Evolutionary conservation across 2,113 vertebrate genomes (phyloP).

Genomic region (Forbesichthys papilliferus): DNA sequence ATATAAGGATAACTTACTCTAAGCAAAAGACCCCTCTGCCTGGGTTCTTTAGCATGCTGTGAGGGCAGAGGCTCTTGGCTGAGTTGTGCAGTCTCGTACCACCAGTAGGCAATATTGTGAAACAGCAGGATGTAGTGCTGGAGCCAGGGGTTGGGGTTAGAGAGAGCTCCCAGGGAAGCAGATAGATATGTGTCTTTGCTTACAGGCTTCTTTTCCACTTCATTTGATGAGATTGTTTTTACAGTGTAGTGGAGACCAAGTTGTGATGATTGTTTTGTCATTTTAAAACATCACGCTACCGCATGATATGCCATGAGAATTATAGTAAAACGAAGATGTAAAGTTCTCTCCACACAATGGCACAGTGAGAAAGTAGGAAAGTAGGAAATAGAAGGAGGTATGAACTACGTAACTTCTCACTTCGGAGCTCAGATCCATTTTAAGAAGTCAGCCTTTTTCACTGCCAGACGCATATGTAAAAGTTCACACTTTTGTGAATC

Average conservation of each 20-base stretch:
- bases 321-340: not conserved
- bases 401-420: constrained; percentile 12
- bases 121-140: constrained; percentile 34
- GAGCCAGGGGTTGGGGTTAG: constrained; percentile 10
- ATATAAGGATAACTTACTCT: constrained; percentile 37
- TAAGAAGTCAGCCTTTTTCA: constrained; percentile 9
- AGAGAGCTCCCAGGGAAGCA: constrained; percentile 3
- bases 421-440: constrained; percentile 29
- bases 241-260: constrained; percentile 3
- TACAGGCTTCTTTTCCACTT: constrained; percentile 38
- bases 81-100: constrained; percentile 36
- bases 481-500: constrained; percentile 43
- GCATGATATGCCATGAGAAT: constrained; percentile 1
- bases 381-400: not conserved
- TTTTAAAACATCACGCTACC: constrained; percentile 1
- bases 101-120: constrained; percentile 41
- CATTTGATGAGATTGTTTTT: constrained; percentile 40
- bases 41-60: constrained; percentile 32
- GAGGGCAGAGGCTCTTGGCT: constrained; percentile 2
- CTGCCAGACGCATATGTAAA: constrained; percentile 20
- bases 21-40: constrained; percentile 16
- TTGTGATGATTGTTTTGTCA: constrained; percentile 35
- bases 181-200: constrained; percentile 19
- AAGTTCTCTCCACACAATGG: not conserved
- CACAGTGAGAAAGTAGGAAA: not conserved